Conservation (phyloP, 2,797 vertebrate species). For the Gallinago stenura region DNA sequence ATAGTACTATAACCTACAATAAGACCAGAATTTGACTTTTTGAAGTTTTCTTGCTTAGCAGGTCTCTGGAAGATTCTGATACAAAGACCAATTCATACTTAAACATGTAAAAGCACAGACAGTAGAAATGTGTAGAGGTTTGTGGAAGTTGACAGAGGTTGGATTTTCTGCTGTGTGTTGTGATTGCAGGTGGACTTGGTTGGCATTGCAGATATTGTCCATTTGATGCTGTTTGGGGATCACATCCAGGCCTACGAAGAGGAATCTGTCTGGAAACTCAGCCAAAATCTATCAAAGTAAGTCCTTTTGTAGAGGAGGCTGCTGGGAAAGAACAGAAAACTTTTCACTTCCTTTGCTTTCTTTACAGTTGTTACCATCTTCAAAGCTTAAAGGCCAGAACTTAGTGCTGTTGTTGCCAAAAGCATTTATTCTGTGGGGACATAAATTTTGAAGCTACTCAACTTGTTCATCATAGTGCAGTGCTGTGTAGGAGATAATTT, state of each 20-base stretch:
- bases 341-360: not conserved
- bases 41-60: not conserved
- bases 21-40: not conserved
- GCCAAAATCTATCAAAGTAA: constrained; percentile 74
- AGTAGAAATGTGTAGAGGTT: not conserved
- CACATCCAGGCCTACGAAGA: constrained; percentile 76
- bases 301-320: constrained; percentile 38
- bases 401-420: not conserved
- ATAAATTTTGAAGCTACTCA: not conserved
- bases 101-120: not conserved
- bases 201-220: constrained; percentile 80
- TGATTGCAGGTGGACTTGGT: constrained; percentile 82
- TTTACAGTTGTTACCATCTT: not conserved
- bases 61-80: not conserved
- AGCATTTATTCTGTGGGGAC: not conserved
- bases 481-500: not conserved
- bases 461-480: not conserved
- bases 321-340: not conserved
- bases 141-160: not conserved
- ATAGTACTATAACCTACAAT: not conserved
- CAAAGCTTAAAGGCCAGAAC: not conserved
- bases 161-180: constrained; percentile 26
- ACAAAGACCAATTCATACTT: not conserved
- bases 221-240: constrained; percentile 79
- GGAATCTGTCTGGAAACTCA: constrained; percentile 77